Evolutionary conservation across 2,797 vertebrate species (phyloP).

Genomic region (Lepilemur ruficaudatus): DNA sequence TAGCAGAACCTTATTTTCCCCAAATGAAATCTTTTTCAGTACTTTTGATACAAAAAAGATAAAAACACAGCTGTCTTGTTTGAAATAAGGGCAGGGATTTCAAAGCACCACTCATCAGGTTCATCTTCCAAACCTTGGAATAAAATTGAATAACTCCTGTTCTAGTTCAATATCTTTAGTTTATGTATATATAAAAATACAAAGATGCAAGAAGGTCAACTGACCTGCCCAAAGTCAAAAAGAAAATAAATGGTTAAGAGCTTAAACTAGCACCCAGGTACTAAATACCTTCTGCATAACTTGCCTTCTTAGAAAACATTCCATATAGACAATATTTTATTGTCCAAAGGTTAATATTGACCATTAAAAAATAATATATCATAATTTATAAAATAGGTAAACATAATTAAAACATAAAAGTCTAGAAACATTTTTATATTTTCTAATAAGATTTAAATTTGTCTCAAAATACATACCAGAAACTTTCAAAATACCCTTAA

Average conservation of each 20-base stretch:
- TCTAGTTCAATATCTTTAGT: background rate
- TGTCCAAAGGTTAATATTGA: background rate
- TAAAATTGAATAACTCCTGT: background rate
- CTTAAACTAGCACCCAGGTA: background rate
- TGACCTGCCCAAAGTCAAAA: constrained; percentile 20
- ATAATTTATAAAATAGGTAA: background rate
- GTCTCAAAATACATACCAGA: background rate
- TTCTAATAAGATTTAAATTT: background rate
- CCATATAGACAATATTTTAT: background rate
- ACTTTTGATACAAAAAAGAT: background rate
- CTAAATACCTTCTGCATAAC: background rate
- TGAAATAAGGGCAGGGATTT: background rate
- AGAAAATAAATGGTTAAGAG: background rate
- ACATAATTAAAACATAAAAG: background rate
- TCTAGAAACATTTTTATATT: background rate
- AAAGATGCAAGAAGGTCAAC: background rate
- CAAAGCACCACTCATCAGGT: background rate
- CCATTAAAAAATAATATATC: background rate
- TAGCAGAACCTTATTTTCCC: background rate
- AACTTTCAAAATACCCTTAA: background rate
- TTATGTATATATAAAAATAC: background rate
- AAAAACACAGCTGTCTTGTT: background rate
- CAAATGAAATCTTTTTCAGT: background rate
- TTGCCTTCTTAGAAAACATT: background rate
- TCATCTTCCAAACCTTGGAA: constrained; percentile 10